Evolutionary conservation across 2,797 vertebrate species (phyloP).

Genomic region (Myotis planiceps): DNA sequence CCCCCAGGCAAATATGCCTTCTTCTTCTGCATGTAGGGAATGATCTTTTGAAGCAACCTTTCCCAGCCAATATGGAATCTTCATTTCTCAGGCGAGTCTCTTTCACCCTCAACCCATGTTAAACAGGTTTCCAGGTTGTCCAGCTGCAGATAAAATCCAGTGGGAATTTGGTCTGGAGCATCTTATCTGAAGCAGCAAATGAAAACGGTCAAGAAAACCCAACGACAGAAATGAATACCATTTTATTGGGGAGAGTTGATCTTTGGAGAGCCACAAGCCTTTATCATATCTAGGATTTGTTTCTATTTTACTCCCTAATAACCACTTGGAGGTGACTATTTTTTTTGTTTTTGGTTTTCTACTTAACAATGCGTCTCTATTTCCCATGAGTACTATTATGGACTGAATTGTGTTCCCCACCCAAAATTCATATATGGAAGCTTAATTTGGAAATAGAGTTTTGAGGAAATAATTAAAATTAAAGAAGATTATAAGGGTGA

Average conservation of each 20-base stretch:
- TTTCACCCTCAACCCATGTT: neutral
- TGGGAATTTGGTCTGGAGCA: neutral
- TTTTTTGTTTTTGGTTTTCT: neutral
- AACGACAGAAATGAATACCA: neutral
- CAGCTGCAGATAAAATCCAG: neutral
- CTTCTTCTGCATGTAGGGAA: neutral
- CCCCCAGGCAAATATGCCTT: neutral
- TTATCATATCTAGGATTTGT: neutral
- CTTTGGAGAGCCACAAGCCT: neutral
- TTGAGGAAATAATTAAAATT: neutral
- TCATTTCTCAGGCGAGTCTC: neutral
- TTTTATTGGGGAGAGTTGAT: neutral
- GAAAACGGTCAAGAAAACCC: neutral
- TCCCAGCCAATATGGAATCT: neutral
- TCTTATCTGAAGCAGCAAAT: neutral
- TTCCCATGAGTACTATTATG: neutral
- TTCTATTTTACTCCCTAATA: neutral
- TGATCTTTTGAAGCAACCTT: neutral
- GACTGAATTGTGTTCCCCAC: neutral
- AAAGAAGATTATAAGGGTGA: neutral
- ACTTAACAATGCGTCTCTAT: neutral
- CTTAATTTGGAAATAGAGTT: neutral
- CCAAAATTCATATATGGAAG: neutral
- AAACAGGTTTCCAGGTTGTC: neutral
- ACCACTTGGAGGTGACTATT: neutral